A percentile compares a stretch with the other conserved stretches of the same genome.
phyloP scores from a whole-genome alignment of 2,888 invertebrate species.

The Drosophila phalerata region DNA sequence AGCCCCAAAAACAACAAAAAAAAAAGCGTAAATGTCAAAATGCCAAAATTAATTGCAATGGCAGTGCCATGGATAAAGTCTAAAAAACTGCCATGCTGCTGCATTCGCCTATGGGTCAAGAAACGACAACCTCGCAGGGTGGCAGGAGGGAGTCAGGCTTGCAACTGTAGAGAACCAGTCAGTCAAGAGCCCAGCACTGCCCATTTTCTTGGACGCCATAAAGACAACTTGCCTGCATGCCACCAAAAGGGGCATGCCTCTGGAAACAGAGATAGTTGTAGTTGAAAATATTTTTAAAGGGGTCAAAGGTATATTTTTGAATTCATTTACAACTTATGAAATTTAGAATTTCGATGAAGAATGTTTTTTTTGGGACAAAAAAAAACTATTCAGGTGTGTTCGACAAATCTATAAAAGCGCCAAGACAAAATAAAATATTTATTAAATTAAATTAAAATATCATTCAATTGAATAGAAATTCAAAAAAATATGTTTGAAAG shows the following conservation, averaged over 20 bases:
- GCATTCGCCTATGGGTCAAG: constrained; percentile 61
- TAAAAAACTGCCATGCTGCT: constrained; percentile 47
- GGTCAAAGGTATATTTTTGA: neutral
- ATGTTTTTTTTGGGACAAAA: no score
- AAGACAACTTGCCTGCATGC: constrained; percentile 36
- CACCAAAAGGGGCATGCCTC: constrained; percentile 31
- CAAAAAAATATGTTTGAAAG: no score
- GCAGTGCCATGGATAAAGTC: constrained; percentile 74
- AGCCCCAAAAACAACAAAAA: constrained; percentile 55
- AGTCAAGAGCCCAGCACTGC: constrained; percentile 52
- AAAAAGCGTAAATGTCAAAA: constrained; percentile 80
- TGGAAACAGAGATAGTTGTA: constrained; percentile 28
- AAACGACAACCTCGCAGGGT: constrained; percentile 38
- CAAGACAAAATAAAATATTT: no score
- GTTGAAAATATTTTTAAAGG: neutral
- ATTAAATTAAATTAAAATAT: no score
- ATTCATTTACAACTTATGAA: neutral
- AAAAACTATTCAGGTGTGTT: no score
- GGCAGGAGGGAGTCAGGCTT: constrained; percentile 1
- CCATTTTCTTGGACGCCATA: constrained; percentile 66
- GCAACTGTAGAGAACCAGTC: constrained; percentile 42
- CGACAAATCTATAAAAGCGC: no score
- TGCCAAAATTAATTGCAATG: constrained; percentile 82
- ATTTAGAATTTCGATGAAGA: no score
- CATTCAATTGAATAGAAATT: no score